Base-by-base conservation (phyloP, 1,140 invertebrate species). In the Paraescarpia echinospica region DNA sequence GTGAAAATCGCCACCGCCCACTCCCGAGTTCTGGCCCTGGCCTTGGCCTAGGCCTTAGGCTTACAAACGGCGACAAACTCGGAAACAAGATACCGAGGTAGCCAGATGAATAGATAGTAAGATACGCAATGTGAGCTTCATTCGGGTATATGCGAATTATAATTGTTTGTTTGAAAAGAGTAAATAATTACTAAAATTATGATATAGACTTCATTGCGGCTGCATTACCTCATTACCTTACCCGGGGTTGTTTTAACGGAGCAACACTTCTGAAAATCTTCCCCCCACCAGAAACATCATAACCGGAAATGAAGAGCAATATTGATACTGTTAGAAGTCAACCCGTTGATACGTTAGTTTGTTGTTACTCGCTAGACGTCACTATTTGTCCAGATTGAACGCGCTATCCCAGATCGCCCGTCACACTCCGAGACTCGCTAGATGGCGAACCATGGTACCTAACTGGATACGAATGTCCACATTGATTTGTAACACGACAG, bases 261-360 rank as follows among this genome's bases (percentile, higher is more conserved):
- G 59, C 59, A 77, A 77, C 59, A 27, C 59, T 77, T 77, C 59
- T 77, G 59, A 77, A 77, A 77, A 77, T 77, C 59, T 77, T 77
- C 59, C 59, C n/a, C 59, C 59, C 59, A 77, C 59, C 4, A 77
- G 59, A 77, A 77, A 77, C 59, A 77, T 77, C 59, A 77, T 77
- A 77, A 77, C 59, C 59, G 59, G 59, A 77, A 77, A 77, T 77
- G 8, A 77, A 77, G 59, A 12, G 59, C 14, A 77, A 77, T 31
- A 12, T 77, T 77, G 59, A 77, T 77, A 77, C 59, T 77, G 27
- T 77, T 77, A 77, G 59, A 18, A 77, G 59, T 31, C 59, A 77
- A 77, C 59, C 59, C 59, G 59, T 77, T 77, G 59, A 77, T 77
- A 77, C 59, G 2, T 31, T 77, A 77, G 59, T 77, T 77, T 77